Evolutionary conservation across 2,888 invertebrate species (phyloP).

Genomic region (Trachelus tabidus): DNA sequence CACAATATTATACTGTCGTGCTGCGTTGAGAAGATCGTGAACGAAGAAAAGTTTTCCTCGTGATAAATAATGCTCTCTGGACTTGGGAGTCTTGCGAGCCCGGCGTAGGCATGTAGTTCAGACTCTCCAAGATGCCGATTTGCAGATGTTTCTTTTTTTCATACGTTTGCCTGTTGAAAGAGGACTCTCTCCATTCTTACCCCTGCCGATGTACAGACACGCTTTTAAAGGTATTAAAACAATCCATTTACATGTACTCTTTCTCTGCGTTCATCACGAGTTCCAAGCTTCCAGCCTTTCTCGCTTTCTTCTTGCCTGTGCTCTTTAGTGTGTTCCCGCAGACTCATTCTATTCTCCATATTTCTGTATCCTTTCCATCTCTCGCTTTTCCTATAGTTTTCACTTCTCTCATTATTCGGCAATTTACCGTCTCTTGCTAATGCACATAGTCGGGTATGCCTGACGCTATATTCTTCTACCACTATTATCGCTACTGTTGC

Average conservation of each 20-base stretch:
- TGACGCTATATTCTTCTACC: not conserved
- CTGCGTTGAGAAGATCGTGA: not conserved
- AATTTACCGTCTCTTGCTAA: not conserved
- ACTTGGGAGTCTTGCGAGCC: not conserved
- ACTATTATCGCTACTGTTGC: not conserved
- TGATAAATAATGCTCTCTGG: not conserved
- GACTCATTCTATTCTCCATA: not conserved
- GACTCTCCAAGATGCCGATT: not conserved
- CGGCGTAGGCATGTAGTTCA: too few species aligned
- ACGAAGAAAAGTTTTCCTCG: not conserved
- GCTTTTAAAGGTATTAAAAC: slow-evolving; percentile 51
- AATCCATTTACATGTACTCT: slow-evolving; percentile 40
- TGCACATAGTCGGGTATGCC: not conserved
- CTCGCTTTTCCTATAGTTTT: not conserved
- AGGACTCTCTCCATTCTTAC: not conserved
- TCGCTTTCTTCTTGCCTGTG: not conserved
- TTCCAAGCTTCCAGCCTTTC: not conserved
- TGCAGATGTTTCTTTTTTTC: not conserved
- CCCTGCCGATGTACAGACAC: slow-evolving; percentile 4
- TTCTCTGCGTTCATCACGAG: not conserved
- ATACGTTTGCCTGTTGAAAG: not conserved
- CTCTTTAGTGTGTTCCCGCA: not conserved
- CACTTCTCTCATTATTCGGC: not conserved
- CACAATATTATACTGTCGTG: not conserved
- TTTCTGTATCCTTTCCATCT: not conserved